These are phyloP conservation scores for Eupithecia pulchellata DNA, from an alignment of 2,888 invertebrate species.

Conservation along the genomic window DNA sequence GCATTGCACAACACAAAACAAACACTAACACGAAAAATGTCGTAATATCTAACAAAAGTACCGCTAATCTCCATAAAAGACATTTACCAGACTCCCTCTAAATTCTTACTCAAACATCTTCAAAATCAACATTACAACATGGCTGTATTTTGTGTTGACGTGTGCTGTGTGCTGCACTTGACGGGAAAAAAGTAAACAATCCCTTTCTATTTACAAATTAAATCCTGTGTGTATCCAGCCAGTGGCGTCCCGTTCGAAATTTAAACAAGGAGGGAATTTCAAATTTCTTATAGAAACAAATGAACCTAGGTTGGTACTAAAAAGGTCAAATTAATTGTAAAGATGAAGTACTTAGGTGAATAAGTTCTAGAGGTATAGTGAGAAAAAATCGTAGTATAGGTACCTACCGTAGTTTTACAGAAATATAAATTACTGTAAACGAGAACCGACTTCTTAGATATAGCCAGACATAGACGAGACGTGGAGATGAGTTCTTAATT, in stretches of 20 bases:
- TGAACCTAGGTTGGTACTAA: not conserved
- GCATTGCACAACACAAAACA: conserved; percentile 11
- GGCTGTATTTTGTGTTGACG: conserved; percentile 22
- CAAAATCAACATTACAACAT: conserved; percentile 35
- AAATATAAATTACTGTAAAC: not conserved
- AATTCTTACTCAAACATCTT: conserved; percentile 23
- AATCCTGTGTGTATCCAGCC: conserved; percentile 17
- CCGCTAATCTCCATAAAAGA: conserved; percentile 41
- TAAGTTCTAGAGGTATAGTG: too few species aligned
- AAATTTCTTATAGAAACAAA: not conserved
- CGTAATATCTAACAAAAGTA: conserved; percentile 28
- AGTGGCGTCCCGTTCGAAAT: conserved; percentile 46
- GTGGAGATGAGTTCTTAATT: conserved; percentile 37
- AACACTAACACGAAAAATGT: conserved; percentile 24
- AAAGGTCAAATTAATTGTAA: too few species aligned
- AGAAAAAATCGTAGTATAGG: too few species aligned
- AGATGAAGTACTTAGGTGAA: too few species aligned
- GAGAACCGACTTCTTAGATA: not conserved
- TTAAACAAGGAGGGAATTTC: conserved; percentile 36
- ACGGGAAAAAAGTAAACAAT: conserved; percentile 40
- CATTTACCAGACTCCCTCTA: conserved; percentile 37
- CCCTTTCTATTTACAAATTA: conserved; percentile 47
- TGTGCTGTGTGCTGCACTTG: conserved; percentile 33
- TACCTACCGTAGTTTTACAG: not conserved
- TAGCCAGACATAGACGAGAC: conserved; percentile 5